These are phyloP conservation scores for Heterodera carotae DNA, from an alignment of 1,140 invertebrate genomes.

Conservation along the genomic window DNA sequence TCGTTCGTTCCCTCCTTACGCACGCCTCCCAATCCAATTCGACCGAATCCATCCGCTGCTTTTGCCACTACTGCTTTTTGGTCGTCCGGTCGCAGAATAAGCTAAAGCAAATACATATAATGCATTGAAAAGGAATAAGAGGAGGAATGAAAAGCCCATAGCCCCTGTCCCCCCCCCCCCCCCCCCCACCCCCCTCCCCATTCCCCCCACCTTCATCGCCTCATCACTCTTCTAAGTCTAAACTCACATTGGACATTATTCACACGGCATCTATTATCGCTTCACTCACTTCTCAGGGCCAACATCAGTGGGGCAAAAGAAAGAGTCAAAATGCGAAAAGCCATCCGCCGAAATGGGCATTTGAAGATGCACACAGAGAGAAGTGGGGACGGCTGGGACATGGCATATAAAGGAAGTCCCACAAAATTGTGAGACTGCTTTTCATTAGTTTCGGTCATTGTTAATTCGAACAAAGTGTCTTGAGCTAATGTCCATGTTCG, in stretches of 20 bases:
- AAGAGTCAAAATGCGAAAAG: conserved; percentile 1
- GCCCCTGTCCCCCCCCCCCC: no score
- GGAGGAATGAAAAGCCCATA: conserved; percentile 2
- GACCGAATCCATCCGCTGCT: not conserved
- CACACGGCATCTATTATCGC: conserved; percentile 21
- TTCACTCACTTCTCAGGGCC: not conserved
- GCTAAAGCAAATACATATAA: not conserved
- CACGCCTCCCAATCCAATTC: not conserved
- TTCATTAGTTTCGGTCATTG: no score
- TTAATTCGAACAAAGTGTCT: no score
- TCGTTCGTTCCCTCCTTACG: no score
- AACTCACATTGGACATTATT: conserved; percentile 16
- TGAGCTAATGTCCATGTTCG: no score
- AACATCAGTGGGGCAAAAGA: not conserved
- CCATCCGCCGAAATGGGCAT: not conserved
- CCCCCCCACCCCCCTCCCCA: not conserved
- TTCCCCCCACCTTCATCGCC: not conserved
- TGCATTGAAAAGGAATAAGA: not conserved
- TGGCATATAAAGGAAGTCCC: not conserved
- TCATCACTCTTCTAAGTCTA: not conserved
- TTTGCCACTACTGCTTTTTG: not conserved
- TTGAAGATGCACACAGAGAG: not conserved
- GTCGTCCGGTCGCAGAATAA: not conserved
- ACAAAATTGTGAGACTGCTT: no score
- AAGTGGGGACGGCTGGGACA: not conserved